phyloP scores from a whole-genome alignment of 2,888 invertebrate species.

The Eustalomyia histrio region DNA sequence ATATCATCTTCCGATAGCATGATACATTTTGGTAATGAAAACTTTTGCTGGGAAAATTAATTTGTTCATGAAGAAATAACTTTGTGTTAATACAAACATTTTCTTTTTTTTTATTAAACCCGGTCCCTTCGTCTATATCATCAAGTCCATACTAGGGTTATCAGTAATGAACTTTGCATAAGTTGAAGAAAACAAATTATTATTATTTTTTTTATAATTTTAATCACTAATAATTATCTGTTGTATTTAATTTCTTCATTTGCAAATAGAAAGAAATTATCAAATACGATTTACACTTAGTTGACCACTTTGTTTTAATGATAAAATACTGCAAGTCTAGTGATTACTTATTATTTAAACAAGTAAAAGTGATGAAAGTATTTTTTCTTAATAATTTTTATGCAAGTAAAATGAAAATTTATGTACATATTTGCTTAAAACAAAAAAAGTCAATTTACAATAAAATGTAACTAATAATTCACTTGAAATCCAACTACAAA shows the following conservation, averaged over 20 bases:
- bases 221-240: background rate
- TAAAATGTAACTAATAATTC: constrained; percentile 23
- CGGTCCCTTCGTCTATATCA: background rate
- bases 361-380: constrained; percentile 27
- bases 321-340: background rate
- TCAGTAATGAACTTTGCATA: background rate
- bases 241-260: background rate
- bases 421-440: constrained; percentile 31
- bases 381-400: background rate
- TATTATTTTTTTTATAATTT: background rate
- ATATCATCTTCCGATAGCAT: no score
- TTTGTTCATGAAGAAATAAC: no score
- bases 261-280: background rate
- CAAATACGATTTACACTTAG: constrained; percentile 11
- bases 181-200: background rate
- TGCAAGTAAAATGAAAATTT: background rate
- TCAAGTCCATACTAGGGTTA: background rate
- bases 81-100: background rate
- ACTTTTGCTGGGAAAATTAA: no score
- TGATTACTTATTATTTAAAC: constrained; percentile 27
- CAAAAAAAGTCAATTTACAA: constrained; percentile 9
- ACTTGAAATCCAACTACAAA: constrained; percentile 50
- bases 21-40: no score
- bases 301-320: constrained; percentile 4
- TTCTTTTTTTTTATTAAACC: background rate